Evolutionary conservation across 2,797 vertebrate species (phyloP), one percentile per base, ranked within the genome.

Genomic region (Pitangus sulphuratus): DNA sequence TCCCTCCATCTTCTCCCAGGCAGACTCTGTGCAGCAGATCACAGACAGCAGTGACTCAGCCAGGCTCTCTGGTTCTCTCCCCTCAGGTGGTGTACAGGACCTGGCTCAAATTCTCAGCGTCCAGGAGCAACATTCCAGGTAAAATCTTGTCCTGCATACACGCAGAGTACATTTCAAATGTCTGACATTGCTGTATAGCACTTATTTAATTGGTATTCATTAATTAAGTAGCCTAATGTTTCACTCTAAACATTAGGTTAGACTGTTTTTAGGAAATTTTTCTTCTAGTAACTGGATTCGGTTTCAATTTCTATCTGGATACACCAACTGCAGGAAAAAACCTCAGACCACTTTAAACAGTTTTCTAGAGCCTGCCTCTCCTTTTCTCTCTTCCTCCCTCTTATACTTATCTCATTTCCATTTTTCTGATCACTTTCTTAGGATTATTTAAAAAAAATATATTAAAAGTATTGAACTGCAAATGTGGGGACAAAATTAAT

Each of bases 371-470:
- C 11, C 44, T 37, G 9, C 44, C 4, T 12, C 14, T 56, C 24
- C 9, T 69, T 77, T 80, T 57, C 7, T 35, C 22, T 80, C 57
- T 66, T 35, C 18, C n/a, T 17, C 3, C 7, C 6, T n/a, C 30
- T 44, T 58, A 22, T 62, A 22, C 11, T 25, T n/a, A 20, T 42
- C 6, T 37, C 33, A n/a, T 33, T 42, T 66, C 28, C 12, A 30
- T 33, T 65, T 60, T 51, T 68, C n/a, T 47, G 11, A 28, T 42
- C 22, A 11, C 39, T 51, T 79, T 6, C 24, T 28, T 35, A 40
- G 0, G 0, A 37, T 53, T 35, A 31, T 60, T 37, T 2, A 3
- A n/a, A 54, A 37, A 37, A 13, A 1, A 2, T 37, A 40, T 6
- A 69, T 12, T 37, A 33, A 40, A 61, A 26, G 2, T 22, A 54